phyloP scores from a whole-genome alignment of 37 sponge, comb jelly and placozoan genomes.

The Mnemiopsis leidyi region DNA sequence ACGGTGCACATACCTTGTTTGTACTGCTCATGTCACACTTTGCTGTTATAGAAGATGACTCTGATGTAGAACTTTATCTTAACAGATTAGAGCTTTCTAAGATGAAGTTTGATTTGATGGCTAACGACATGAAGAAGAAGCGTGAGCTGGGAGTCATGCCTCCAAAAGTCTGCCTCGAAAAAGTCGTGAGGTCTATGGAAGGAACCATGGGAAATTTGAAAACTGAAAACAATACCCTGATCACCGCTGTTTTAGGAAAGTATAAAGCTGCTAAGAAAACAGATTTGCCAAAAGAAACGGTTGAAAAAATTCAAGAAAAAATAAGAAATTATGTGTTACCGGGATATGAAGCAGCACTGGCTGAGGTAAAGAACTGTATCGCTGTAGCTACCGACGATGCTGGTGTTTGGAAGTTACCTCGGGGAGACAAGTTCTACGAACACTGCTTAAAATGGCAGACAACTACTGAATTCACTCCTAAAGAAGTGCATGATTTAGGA shows the following conservation, averaged over 20 bases:
- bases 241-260: neutral
- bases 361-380: neutral
- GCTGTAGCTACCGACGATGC: neutral
- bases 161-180: constrained; percentile 52
- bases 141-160: constrained; percentile 10
- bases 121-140: constrained; percentile 31
- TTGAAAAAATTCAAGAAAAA: neutral
- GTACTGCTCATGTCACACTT: constrained; percentile 55
- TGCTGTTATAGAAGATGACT: constrained; percentile 11
- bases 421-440: neutral
- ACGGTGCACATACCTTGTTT: constrained; percentile 25
- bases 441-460: constrained; percentile 50
- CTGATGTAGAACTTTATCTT: constrained; percentile 42
- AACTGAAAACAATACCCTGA: neutral
- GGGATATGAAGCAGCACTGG: neutral
- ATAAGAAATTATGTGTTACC: neutral
- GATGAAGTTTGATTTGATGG: constrained; percentile 19
- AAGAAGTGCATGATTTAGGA: constrained; percentile 24
- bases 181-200: constrained; percentile 8
- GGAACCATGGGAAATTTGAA: neutral
- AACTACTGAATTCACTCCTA: neutral
- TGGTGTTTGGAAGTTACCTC: constrained; percentile 45
- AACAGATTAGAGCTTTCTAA: neutral
- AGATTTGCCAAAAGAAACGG: neutral
- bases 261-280: neutral